These are phyloP conservation scores for Tetrapedia diversipes DNA, from an alignment of 2,888 invertebrate genomes.

Conservation along the genomic window DNA sequence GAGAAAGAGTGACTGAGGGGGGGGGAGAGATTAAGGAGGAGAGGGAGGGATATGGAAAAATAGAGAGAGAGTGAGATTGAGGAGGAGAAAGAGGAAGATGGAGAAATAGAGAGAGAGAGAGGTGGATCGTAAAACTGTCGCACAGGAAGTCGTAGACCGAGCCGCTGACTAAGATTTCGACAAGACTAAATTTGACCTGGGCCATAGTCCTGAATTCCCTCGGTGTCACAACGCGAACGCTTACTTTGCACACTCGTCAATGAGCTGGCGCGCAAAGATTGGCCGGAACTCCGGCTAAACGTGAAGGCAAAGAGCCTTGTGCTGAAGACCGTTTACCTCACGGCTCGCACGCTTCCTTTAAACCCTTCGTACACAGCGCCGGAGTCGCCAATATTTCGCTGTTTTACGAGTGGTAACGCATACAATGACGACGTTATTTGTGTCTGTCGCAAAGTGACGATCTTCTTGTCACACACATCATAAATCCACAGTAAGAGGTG, in stretches of 20 bases:
- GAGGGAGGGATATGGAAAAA: too few species aligned
- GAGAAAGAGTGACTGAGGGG: too few species aligned
- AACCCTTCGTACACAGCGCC: too few species aligned
- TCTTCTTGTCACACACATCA: too few species aligned
- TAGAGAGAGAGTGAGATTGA: not conserved
- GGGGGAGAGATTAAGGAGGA: too few species aligned
- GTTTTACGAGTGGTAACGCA: too few species aligned
- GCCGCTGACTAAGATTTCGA: constrained; percentile 55
- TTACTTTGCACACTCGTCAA: constrained; percentile 36
- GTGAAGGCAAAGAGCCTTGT: constrained; percentile 21
- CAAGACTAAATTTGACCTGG: constrained; percentile 41
- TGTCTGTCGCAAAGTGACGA: too few species aligned
- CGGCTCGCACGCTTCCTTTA: too few species aligned
- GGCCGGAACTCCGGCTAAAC: constrained; percentile 26
- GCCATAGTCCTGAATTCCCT: constrained; percentile 45
- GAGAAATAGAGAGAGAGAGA: not conserved
- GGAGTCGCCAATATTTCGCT: too few species aligned
- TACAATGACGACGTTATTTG: too few species aligned
- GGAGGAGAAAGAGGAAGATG: not conserved
- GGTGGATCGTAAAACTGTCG: constrained; percentile 7
- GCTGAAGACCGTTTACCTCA: too few species aligned
- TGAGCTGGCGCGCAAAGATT: constrained; percentile 10
- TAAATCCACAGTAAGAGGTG: too few species aligned
- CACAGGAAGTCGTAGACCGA: not conserved
- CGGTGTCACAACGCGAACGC: constrained; percentile 25